Evolutionary conservation across 1,140 invertebrate genomes (phyloP), one percentile per base, ranked within the genome.

Genomic region (Caenorhabditis elegans): DNA sequence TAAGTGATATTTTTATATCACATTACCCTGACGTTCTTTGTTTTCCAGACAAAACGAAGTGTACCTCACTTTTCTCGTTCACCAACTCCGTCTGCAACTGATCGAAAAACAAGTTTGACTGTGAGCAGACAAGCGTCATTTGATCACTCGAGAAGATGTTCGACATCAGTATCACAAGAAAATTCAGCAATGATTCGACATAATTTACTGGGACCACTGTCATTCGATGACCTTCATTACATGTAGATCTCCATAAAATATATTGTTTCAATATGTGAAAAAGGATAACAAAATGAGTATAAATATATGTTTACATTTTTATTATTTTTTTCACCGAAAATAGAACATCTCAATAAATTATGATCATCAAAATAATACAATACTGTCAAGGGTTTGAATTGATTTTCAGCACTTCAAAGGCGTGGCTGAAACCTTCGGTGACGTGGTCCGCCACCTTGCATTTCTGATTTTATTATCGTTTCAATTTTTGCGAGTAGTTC

Each of bases 201-300:
- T 28, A 84, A 84, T 48, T 78, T 84, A 19, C 79, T 84, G 19
- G 82, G 79, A 22, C 78, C 78, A 24, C 46, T 84, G 13, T 48
- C 78, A 19, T 84, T 84, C 36, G 82, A 84, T 65, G 82, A 84
- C 24, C 79, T 84, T 47, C 82, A 84, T 55, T 84, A 84, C 70
- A 83, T 76, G 39, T 83, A 70, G 49, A 31, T 48, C 8, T 31
- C 31, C 15, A 11, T 80, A n/a, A n/a, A n/a, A n/a, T 70, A 3
- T 43, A 5, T 39, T 60, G 17, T 70, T 60, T 19, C 6, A 39
- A 70, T 22, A 11, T 19, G 34, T 39, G 6, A 15, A 39, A 3
- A 34, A 60, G n/a, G 8, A 31, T 17, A 2, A 22, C 31, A 5
- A 53, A 53, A 0, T 8, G 19, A 55, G 6, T 28, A 26, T 19